Percentiles rank a stretch among this genome's conserved stretches.
Evolutionary conservation across 2,797 vertebrate genomes (phyloP).

Genomic region (Peromyscus eremicus): DNA sequence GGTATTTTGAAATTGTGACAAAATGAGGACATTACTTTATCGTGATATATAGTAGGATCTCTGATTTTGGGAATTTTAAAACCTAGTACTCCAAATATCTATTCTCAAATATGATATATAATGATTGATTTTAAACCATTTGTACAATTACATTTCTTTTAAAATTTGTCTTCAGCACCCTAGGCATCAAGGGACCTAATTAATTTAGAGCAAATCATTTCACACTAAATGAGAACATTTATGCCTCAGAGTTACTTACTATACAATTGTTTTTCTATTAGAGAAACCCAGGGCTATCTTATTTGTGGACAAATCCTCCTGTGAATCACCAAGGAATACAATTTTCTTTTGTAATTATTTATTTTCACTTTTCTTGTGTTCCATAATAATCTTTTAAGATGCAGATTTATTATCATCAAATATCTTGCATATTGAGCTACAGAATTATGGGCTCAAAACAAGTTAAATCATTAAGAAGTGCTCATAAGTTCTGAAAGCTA

Average conservation of each 20-base stretch:
- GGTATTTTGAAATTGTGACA: neutral
- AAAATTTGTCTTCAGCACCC: constrained; percentile 58
- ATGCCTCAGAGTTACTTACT: constrained; percentile 49
- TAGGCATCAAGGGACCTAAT: constrained; percentile 43
- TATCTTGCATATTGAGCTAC: constrained; percentile 29
- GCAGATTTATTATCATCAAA: constrained; percentile 26
- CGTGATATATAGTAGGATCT: neutral
- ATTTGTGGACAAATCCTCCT: neutral
- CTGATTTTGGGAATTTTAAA: constrained; percentile 55
- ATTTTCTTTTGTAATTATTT: neutral
- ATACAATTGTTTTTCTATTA: constrained; percentile 65
- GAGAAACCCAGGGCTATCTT: constrained; percentile 62
- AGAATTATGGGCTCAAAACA: constrained; percentile 51
- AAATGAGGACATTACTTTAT: constrained; percentile 55
- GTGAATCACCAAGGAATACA: neutral
- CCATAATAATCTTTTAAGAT: constrained; percentile 30
- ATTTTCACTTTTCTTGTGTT: neutral
- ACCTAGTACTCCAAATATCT: neutral
- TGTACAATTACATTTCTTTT: constrained; percentile 48
- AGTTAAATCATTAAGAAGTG: constrained; percentile 14
- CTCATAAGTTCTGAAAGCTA: constrained; percentile 12
- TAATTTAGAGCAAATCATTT: constrained; percentile 69
- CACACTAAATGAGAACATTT: constrained; percentile 58
- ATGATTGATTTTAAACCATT: constrained; percentile 55
- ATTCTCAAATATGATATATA: constrained; percentile 52